Base-by-base conservation (phyloP, 2,113 vertebrate species). In the Antennarius striatus region DNA sequence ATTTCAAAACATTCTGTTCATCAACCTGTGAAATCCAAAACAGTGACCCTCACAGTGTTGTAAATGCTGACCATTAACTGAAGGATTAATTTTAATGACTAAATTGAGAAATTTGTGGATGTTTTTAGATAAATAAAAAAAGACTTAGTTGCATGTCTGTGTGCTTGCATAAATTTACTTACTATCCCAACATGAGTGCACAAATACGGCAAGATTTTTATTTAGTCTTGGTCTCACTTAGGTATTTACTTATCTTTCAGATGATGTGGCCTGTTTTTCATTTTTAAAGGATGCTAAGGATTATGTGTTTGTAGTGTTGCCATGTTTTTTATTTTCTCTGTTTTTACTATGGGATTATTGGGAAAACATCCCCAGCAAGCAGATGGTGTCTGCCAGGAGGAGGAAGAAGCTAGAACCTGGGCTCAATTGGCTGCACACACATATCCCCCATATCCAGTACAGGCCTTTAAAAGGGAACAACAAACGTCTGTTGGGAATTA, bases 361-460 rank as follows among this genome's bases (percentile, higher is more conserved):
- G 91, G 89, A 87, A 85, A 80, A 82, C 74, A 74, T 88, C 86
- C 78, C 86, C 63, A 43, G 70, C 54, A 86, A 92, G 84, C 89
- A 92, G 92, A 93, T 93, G 91, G 89, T 56, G 61, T 87, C 88
- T 86, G 87, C 79, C 73, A 68, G 74, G 82, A 88, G 81, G 75
- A 88, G 79, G 85, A 77, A 67, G 72, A 79, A 89, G 70, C 77
- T 84, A 77, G 77, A 90, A 84, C 80, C 82, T 78, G 81, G 81
- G 59, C 77, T 77, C 48, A 54, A 40, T 46, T 63, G 54, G 13
- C 72, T 71, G 54, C 65, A 68, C 71, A 81, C 49, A 51, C 49
- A 32, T 29, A 54, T 66, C 63, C 46, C 56, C 65, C 47, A 62
- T 83, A 73, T 83, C 61, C 75, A 81, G 76, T 68, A 46, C 56